A percentile compares a stretch with the other conserved stretches of the same genome.
Evolutionary conservation across 2,888 invertebrate genomes (phyloP).

Genomic region (Brachylomia viminalis): DNA sequence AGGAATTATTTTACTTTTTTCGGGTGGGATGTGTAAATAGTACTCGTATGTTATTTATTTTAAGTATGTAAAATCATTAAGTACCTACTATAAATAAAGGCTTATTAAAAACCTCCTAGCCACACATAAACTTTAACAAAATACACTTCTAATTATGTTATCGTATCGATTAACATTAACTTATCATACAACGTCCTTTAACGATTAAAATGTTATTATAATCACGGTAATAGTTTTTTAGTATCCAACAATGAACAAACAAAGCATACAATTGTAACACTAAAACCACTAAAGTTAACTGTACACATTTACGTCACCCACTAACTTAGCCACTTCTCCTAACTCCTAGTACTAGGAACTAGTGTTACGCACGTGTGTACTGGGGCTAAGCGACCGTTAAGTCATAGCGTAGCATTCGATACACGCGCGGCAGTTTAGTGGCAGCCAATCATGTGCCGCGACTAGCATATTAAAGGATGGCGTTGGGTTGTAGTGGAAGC

Average conservation of each 20-base stretch:
- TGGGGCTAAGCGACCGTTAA: slow-evolving; percentile 70
- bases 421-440: slow-evolving; percentile 86
- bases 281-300: slow-evolving; percentile 21
- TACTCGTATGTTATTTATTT: not conserved
- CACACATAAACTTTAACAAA: too few species aligned
- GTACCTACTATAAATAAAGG: not conserved
- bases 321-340: slow-evolving; percentile 22
- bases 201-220: not conserved
- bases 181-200: too few species aligned
- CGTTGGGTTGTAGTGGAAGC: slow-evolving; percentile 56
- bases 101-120: too few species aligned
- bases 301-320: slow-evolving; percentile 36
- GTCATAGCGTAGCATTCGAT: slow-evolving; percentile 70
- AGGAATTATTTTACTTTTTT: not conserved
- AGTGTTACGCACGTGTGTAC: slow-evolving; percentile 60
- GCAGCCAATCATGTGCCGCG: slow-evolving; percentile 76
- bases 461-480: slow-evolving; percentile 76
- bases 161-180: too few species aligned
- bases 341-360: slow-evolving; percentile 52
- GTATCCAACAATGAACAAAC: not conserved
- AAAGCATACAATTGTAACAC: slow-evolving; percentile 21
- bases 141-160: not conserved
- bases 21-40: too few species aligned
- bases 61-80: not conserved
- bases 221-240: not conserved